A percentile compares a stretch with the other conserved stretches of the same genome.
Evolutionary conservation across 2,113 vertebrate species (phyloP).

Genomic region (Meleagris gallopavo): DNA sequence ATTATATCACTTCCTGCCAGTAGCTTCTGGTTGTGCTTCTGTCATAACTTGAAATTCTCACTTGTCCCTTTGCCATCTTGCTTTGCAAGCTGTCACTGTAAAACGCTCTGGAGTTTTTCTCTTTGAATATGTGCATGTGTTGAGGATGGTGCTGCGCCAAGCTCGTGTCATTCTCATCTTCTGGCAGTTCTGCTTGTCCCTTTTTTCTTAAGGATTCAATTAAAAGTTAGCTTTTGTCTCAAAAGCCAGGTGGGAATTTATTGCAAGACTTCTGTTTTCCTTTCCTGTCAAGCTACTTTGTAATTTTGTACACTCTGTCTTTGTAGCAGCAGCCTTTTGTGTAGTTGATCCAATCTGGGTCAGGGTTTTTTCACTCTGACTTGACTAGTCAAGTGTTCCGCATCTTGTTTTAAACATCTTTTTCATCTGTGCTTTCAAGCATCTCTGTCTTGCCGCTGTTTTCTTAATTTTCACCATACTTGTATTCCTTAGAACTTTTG

Average conservation of each 20-base stretch:
- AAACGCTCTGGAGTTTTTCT: neutral
- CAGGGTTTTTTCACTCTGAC: neutral
- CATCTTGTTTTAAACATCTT: slow-evolving; percentile 19
- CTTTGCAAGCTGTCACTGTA: slow-evolving; percentile 27
- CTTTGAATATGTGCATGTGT: neutral
- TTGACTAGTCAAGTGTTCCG: slow-evolving; percentile 2
- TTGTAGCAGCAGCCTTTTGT: slow-evolving; percentile 17
- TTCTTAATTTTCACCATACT: neutral
- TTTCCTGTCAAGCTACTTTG: neutral
- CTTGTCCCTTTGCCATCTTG: neutral
- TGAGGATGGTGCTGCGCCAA: neutral
- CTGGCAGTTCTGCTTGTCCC: neutral
- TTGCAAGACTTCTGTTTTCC: neutral
- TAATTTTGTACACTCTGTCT: neutral
- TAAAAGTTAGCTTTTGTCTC: slow-evolving; percentile 10
- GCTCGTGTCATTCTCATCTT: neutral
- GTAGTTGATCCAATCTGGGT: neutral
- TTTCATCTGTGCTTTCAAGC: slow-evolving; percentile 33
- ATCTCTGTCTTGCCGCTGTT: slow-evolving; percentile 28
- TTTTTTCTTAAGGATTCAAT: neutral
- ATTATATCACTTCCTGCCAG: neutral
- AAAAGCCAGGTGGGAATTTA: slow-evolving; percentile 10
- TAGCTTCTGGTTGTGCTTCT: slow-evolving; percentile 44
- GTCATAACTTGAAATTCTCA: slow-evolving; percentile 9
- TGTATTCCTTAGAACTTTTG: neutral